phyloP scores from a whole-genome alignment of 2,113 vertebrate species.

The Leptocoma aspasia region DNA sequence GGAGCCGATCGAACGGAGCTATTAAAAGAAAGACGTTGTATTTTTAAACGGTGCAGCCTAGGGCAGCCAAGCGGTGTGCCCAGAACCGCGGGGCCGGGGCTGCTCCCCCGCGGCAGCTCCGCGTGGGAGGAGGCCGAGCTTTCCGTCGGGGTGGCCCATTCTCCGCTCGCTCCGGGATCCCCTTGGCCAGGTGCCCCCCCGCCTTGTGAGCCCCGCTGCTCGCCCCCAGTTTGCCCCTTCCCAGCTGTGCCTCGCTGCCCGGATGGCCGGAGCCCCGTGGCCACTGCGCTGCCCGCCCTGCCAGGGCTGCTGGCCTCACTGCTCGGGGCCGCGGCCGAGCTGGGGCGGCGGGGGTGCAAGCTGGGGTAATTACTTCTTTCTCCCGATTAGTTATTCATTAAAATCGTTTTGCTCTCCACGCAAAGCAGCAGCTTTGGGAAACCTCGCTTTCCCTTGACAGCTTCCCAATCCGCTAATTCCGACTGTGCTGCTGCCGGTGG shows the following conservation, averaged over 20 bases:
- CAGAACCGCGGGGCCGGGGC: conserved; percentile 47
- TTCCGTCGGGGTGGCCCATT: conserved; percentile 56
- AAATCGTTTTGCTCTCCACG: background rate
- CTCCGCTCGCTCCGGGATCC: conserved; percentile 45
- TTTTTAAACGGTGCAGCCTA: conserved; percentile 61
- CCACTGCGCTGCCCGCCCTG: no score
- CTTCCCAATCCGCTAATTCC: fast-evolving
- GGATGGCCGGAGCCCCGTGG: no score
- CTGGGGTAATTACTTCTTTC: fast-evolving
- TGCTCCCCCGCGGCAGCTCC: conserved; percentile 54
- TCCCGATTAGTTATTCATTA: background rate
- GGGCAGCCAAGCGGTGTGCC: conserved; percentile 66
- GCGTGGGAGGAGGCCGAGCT: conserved; percentile 62
- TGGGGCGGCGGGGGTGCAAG: fast-evolving
- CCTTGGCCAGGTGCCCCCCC: background rate
- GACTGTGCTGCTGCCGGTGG: fast-evolving
- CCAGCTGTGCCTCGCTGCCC: background rate
- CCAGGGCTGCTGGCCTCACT: no score
- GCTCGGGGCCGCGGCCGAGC: fast-evolving
- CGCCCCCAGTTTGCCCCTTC: background rate
- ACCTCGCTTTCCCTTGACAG: fast-evolving
- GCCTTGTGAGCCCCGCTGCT: fast-evolving
- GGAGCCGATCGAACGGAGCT: conserved; percentile 62
- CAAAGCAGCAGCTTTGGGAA: background rate
- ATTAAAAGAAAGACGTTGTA: conserved; percentile 76